Evolutionary conservation across 2,113 vertebrate species (phyloP).

Genomic region (Choloepus hoffmanni): DNA sequence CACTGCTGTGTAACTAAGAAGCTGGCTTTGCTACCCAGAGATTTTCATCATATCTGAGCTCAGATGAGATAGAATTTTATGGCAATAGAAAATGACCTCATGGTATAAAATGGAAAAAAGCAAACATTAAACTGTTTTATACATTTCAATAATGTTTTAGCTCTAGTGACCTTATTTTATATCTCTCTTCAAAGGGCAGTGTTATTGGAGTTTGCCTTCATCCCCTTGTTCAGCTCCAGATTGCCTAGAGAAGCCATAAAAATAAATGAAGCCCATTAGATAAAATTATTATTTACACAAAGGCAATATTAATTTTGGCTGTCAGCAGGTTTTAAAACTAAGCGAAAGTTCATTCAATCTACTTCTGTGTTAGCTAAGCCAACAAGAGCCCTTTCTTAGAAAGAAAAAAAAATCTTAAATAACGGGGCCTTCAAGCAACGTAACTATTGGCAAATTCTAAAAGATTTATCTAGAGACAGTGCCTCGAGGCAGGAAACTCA

Average conservation of each 20-base stretch:
- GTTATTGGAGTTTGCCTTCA: conserved; percentile 36
- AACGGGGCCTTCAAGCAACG: background rate
- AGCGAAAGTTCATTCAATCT: conserved; percentile 56
- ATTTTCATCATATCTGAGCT: conserved; percentile 32
- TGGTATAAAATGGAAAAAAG: conserved; percentile 61
- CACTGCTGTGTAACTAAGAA: background rate
- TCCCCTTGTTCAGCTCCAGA: conserved; percentile 63
- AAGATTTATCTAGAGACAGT: conserved; percentile 41
- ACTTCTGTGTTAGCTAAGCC: conserved; percentile 33
- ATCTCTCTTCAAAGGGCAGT: conserved; percentile 36
- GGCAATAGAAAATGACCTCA: conserved; percentile 60
- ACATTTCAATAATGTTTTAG: conserved; percentile 68
- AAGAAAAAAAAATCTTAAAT: background rate
- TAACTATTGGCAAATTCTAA: conserved; percentile 18
- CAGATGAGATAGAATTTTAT: conserved; percentile 60
- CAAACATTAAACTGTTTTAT: conserved; percentile 75
- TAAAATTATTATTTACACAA: conserved; percentile 77
- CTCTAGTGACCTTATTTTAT: conserved; percentile 73
- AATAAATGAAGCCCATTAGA: conserved; percentile 75
- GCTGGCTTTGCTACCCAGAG: background rate
- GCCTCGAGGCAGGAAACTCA: background rate
- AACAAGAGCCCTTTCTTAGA: background rate
- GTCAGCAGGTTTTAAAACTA: conserved; percentile 68
- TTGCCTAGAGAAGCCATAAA: conserved; percentile 70
- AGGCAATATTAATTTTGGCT: conserved; percentile 73